Base-by-base conservation (phyloP, 1,140 invertebrate genomes). In the Cyphomyrmex costatus region DNA sequence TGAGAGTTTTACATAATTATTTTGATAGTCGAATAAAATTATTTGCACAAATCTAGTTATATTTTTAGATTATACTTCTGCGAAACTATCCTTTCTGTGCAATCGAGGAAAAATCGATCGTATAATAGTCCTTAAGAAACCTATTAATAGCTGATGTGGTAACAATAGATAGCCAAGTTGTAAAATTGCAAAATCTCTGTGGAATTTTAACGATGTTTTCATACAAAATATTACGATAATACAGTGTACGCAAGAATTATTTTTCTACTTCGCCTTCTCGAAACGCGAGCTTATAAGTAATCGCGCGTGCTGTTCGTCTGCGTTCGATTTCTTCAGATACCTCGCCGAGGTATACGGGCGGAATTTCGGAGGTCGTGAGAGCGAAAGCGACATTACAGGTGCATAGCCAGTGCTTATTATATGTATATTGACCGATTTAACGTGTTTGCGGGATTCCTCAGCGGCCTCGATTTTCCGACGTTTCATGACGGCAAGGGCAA, bases 381-480 rank as follows among this genome's bases (percentile, higher is more conserved):
- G 53, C 68, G 68, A 83, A 83, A 74, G 78, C 65, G 63, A 33
- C 12, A 36, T 53, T 30, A 73, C 68, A 83, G 36, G 24, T 83
- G 68, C 36, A 14, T 68, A 73, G 19, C 19, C 66, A 24, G 24
- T 8, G 53, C 27, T 66, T 65, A n/a, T n/a, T n/a, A n/a, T n/a
- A n/a, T n/a, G n/a, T n/a, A 42, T 42, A 78, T 85, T 78, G 73
- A 68, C 53, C 21, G 76, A 86, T 80, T 80, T 70, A 49, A 65
- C 58, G n/a, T 76, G 60, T 85, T 85, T 76, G 30, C 14, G 30
- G n/a, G 58, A 85, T 65, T 78, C 21, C 46, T 85, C 53, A 46
- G 30, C 73, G 21, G 51, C 46, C 73, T 85, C 73, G 46, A 76
- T 85, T 85, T 78, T 76, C 49, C 82, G 21, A 82, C 16, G 66